These are phyloP conservation scores for Tetragonula clypearis DNA, from an alignment of 1,140 invertebrate genomes.

Conservation along the genomic window DNA sequence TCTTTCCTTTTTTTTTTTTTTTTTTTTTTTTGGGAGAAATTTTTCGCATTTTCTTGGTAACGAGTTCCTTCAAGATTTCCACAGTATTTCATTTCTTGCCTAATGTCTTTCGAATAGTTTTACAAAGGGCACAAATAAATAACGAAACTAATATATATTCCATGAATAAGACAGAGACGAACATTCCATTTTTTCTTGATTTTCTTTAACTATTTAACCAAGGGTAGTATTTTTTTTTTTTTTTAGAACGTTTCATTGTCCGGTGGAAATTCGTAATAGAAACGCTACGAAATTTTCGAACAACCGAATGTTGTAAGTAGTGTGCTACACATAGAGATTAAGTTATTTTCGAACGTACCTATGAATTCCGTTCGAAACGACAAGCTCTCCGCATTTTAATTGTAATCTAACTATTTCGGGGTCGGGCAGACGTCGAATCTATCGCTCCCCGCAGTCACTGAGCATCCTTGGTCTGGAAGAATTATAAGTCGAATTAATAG, in stretches of 20 bases:
- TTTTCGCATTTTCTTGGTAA: background rate
- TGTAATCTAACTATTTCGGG: conserved; percentile 77
- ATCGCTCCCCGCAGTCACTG: conserved; percentile 76
- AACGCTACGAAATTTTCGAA: background rate
- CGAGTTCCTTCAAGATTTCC: background rate
- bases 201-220: background rate
- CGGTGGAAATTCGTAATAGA: background rate
- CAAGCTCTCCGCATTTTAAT: conserved; percentile 74
- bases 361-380: conserved; percentile 62
- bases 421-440: conserved; percentile 68
- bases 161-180: background rate
- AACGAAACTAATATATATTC: background rate
- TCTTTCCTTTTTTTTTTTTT: background rate
- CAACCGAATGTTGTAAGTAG: background rate
- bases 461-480: conserved; percentile 74
- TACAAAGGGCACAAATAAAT: background rate
- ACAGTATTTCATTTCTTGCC: background rate
- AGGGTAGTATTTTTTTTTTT: no score
- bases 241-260: background rate
- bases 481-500: conserved; percentile 7
- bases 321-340: background rate
- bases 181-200: background rate
- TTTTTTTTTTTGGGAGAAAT: background rate
- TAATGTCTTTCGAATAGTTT: background rate
- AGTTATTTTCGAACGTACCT: background rate